Evolutionary conservation across 37 sponge, comb jelly and placozoan genomes (phyloP), one percentile per base, ranked within the genome.

Genomic region (Agelas oroides): DNA sequence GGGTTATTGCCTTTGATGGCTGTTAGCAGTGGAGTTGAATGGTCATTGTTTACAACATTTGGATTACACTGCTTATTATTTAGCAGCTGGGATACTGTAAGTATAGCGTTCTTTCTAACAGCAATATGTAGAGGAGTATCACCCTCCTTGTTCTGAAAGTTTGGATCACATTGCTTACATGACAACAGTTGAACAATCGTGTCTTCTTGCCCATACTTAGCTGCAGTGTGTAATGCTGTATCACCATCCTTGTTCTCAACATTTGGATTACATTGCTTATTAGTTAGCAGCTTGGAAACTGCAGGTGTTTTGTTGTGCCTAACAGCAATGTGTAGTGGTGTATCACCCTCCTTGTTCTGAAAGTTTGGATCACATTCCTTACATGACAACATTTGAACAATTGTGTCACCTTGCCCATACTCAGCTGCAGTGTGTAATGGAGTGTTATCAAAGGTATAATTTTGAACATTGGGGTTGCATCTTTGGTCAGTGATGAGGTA

Each of bases 201-300:
- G 19, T 59, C 62, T 33, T 55, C 27, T n/a, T n/a, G n/a, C n/a
- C n/a, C n/a, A n/a, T n/a, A n/a, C 11, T 57, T 54, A n/a, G 36
- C 59, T 24, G 81, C 81, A 27, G 68, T 20, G 31, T 70, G 70
- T 24, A 80, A 68, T 13, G 81, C 69, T 70, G 81, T 80, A 69
- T 54, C 35, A 30, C 70, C 70, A 2, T 59, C 28, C 31, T 18
- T 55, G 62, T 56, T 76, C 56, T 56, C 28, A 6, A 61, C 5
- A 61, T 61, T 61, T 6, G 25, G 27, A 61, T 61, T 25, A 36
- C 35, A 38, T 12, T 37, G 33, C 40, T 36, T 23, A 61, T 61
- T 2, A 27, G 62, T 6, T 27, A 61, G 5, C 11, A 61, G 27
- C 14, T 27, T 2, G 5, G 5, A 2, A 61, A 61, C 27, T 61